phyloP scores from a whole-genome alignment of 1,140 invertebrate genomes.

The Gonatopus flavifemur region DNA sequence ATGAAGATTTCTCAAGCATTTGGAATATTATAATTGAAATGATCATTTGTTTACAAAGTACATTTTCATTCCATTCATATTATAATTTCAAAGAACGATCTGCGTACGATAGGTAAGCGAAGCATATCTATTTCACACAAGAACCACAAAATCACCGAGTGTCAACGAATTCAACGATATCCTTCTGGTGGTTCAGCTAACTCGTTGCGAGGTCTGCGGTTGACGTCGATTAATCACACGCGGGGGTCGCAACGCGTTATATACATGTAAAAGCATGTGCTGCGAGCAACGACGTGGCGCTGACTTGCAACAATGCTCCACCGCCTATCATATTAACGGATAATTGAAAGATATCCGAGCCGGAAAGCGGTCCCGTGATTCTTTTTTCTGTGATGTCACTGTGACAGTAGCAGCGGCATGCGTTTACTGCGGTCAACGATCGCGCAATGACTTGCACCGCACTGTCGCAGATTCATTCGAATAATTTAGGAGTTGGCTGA shows the following conservation, averaged over 20 bases:
- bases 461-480: too few relatives aligned
- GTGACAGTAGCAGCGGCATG: constrained; percentile 21
- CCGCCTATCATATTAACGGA: constrained; percentile 55
- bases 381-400: constrained; percentile 52
- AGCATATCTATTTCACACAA: too few relatives aligned
- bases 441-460: constrained; percentile 30
- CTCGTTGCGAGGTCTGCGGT: constrained; percentile 47
- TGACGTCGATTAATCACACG: constrained; percentile 56
- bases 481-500: too few relatives aligned
- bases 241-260: constrained; percentile 1
- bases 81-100: too few relatives aligned
- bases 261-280: constrained; percentile 25
- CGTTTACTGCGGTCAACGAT: constrained; percentile 42
- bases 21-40: too few relatives aligned
- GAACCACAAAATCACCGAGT: constrained; percentile 29
- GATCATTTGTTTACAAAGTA: too few relatives aligned
- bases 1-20: too few relatives aligned
- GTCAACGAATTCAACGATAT: constrained; percentile 38
- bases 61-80: too few relatives aligned
- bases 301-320: constrained; percentile 53
- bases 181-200: constrained; percentile 32
- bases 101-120: too few relatives aligned
- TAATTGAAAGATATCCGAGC: constrained; percentile 59
- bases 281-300: constrained; percentile 51
- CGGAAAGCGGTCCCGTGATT: constrained; percentile 52